Conservation (phyloP, 2,888 invertebrate genomes). For the Melieria picta region DNA sequence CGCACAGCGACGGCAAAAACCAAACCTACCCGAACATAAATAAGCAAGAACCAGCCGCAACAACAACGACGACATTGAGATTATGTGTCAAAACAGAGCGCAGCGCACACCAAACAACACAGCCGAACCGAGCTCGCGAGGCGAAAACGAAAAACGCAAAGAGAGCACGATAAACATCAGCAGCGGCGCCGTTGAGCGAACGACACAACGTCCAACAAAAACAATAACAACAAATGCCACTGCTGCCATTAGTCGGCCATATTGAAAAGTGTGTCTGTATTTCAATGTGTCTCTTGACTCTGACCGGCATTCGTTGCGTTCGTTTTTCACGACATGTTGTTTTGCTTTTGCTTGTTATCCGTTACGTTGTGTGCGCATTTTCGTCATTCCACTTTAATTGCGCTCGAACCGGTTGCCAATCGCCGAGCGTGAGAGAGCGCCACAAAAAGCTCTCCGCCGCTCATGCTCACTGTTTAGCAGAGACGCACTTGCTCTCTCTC, state of each 20-base stretch:
- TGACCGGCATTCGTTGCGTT: slow-evolving; percentile 39
- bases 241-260: slow-evolving; percentile 32
- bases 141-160: slow-evolving; percentile 6
- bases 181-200: neutral
- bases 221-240: neutral
- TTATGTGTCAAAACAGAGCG: slow-evolving; percentile 31
- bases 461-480: no score
- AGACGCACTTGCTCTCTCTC: neutral
- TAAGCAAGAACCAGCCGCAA: slow-evolving; percentile 18
- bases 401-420: no score
- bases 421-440: no score
- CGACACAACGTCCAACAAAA: no score
- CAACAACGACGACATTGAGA: slow-evolving; percentile 26
- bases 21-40: slow-evolving; percentile 33
- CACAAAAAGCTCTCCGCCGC: no score
- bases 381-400: slow-evolving; percentile 5
- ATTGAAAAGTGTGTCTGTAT: slow-evolving; percentile 42
- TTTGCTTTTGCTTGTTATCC: slow-evolving; percentile 13
- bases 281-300: slow-evolving; percentile 41
- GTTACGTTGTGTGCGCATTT: slow-evolving; percentile 7
- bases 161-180: neutral
- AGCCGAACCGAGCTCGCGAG: neutral
- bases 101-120: neutral
- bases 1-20: slow-evolving; percentile 14
- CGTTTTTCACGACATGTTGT: neutral